Evolutionary conservation across 92 coral and sea anemone species (phyloP).

Genomic region (Porites divaricata): DNA sequence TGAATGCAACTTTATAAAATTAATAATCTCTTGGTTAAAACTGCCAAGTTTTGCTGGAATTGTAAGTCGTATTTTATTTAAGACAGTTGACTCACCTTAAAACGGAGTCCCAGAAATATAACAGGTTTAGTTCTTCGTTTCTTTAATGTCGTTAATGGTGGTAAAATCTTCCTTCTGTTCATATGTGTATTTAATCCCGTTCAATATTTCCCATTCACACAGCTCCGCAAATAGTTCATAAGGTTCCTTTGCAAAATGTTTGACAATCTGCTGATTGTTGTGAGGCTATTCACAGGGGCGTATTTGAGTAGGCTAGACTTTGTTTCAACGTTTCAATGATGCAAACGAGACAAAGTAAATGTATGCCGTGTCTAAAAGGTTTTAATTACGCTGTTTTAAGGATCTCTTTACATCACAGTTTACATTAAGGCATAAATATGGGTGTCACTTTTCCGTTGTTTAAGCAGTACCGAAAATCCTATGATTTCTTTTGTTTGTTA

Average conservation of each 20-base stretch:
- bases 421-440: neutral
- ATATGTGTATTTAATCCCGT: neutral
- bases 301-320: neutral
- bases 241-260: neutral
- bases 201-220: neutral
- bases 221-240: conserved; percentile 6
- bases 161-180: neutral
- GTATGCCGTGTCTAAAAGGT: neutral
- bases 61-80: no score
- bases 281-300: neutral
- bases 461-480: neutral
- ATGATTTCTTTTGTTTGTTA: neutral
- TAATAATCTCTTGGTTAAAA: no score
- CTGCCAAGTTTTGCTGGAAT: no score
- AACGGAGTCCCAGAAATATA: no score
- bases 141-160: no score
- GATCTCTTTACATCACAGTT: neutral
- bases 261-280: neutral
- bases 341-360: neutral
- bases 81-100: no score
- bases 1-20: no score
- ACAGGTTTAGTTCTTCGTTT: no score
- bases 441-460: neutral
- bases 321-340: neutral
- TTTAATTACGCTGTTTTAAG: neutral